phyloP scores from a whole-genome alignment of 2,113 vertebrate genomes.

The Rhegmatorhina hoffmannsi region DNA sequence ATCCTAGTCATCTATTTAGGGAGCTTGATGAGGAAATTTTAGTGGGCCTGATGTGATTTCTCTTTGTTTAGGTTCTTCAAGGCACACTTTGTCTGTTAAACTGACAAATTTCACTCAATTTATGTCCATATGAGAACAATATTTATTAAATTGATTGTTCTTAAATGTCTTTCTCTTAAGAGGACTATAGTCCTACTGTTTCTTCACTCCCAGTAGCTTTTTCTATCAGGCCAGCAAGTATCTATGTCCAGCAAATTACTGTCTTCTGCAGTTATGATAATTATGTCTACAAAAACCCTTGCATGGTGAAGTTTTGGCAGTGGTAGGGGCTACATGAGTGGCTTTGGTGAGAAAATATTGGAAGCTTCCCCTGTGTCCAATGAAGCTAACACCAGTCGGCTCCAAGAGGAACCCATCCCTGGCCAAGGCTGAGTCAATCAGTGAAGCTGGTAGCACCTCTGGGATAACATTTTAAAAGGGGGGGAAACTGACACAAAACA shows the following conservation, averaged over 20 bases:
- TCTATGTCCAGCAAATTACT: background rate
- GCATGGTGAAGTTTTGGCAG: background rate
- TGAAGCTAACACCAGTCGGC: rapidly evolving
- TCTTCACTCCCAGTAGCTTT: background rate
- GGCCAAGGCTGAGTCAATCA: rapidly evolving
- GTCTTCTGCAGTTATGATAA: background rate
- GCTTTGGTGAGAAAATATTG: background rate
- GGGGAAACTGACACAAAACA: background rate
- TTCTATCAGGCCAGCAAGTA: background rate
- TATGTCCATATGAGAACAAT: background rate
- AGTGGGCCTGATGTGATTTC: background rate
- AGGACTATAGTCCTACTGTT: background rate
- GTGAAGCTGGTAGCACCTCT: rapidly evolving
- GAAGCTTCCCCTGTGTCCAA: background rate
- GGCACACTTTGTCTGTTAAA: background rate
- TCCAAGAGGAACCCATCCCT: rapidly evolving
- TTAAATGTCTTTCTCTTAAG: background rate
- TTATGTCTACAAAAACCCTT: background rate
- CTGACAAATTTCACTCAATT: conserved; percentile 1
- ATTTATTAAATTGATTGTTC: background rate
- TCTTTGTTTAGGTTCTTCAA: background rate
- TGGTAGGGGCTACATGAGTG: background rate
- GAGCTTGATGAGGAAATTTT: background rate
- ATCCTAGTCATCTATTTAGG: background rate
- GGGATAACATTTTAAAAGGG: background rate